A percentile compares a stretch with the other conserved stretches of the same genome.
Evolutionary conservation across 1,140 invertebrate genomes (phyloP).

Genomic region (Epicauta chinensis): DNA sequence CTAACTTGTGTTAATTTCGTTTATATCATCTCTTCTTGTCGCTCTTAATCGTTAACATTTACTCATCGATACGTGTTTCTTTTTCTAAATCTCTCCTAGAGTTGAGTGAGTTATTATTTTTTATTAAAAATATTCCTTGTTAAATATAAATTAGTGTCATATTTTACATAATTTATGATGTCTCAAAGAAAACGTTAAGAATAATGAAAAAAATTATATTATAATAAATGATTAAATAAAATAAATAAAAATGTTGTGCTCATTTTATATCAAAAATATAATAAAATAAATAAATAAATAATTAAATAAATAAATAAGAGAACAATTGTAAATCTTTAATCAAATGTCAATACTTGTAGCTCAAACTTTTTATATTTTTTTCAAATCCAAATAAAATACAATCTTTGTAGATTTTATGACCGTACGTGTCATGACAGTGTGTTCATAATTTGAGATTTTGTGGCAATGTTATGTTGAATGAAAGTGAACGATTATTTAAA

Average conservation of each 20-base stretch:
- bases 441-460: slow-evolving; percentile 29
- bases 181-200: slow-evolving; percentile 26
- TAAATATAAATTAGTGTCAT: slow-evolving; percentile 18
- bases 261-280: slow-evolving; percentile 38
- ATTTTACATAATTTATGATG: slow-evolving; percentile 27
- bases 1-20: slow-evolving; percentile 14
- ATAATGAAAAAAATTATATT: background rate
- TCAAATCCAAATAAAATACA: slow-evolving; percentile 25
- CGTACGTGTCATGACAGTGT: slow-evolving; percentile 29
- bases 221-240: background rate
- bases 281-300: slow-evolving; percentile 18
- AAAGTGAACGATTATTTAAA: no score
- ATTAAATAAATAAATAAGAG: slow-evolving; percentile 5
- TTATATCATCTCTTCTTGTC: background rate
- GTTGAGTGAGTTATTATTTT: slow-evolving; percentile 11
- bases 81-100: slow-evolving; percentile 1
- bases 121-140: background rate
- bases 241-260: slow-evolving; percentile 35
- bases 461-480: slow-evolving; percentile 26
- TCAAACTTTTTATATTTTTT: slow-evolving; percentile 40
- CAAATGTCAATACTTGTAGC: slow-evolving; percentile 43
- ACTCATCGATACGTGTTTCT: no score
- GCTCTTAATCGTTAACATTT: no score
- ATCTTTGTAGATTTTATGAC: slow-evolving; percentile 26
- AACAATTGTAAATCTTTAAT: slow-evolving; percentile 35